phyloP scores from a whole-genome alignment of 2,888 invertebrate genomes.

The Macrophya annulata region DNA sequence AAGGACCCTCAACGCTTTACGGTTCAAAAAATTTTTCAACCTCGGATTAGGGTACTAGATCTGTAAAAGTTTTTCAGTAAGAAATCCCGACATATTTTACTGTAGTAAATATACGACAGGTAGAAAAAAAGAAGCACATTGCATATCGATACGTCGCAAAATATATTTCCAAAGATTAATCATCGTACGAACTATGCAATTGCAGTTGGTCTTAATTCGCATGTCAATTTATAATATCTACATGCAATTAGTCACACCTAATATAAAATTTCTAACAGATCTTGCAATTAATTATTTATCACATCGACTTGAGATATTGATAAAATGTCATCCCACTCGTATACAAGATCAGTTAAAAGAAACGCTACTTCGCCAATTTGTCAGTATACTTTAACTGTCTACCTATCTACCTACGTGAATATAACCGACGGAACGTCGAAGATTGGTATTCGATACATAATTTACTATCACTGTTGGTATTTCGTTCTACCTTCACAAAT shows the following conservation, averaged over 20 bases:
- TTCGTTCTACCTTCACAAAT: constrained; percentile 9
- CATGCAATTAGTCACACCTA: background rate
- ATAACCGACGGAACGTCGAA: constrained; percentile 23
- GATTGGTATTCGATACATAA: constrained; percentile 15
- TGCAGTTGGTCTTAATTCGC: too few relatives aligned
- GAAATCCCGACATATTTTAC: background rate
- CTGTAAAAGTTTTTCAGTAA: background rate
- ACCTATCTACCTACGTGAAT: background rate
- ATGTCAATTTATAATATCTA: background rate
- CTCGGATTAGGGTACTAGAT: constrained; percentile 11
- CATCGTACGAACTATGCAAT: background rate
- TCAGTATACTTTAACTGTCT: background rate
- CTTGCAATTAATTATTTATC: background rate
- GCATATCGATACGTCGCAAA: background rate
- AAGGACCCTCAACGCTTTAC: constrained; percentile 61
- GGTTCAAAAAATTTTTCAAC: constrained; percentile 10
- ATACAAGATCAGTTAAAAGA: background rate
- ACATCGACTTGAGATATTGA: background rate
- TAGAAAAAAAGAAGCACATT: constrained; percentile 31
- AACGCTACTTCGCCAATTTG: background rate
- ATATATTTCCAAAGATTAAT: background rate
- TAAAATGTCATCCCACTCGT: background rate
- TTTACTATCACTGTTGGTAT: constrained; percentile 24
- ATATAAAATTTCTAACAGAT: background rate
- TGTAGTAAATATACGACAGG: background rate